Evolutionary conservation across 2,888 invertebrate species (phyloP).

Genomic region (Autographa gamma): DNA sequence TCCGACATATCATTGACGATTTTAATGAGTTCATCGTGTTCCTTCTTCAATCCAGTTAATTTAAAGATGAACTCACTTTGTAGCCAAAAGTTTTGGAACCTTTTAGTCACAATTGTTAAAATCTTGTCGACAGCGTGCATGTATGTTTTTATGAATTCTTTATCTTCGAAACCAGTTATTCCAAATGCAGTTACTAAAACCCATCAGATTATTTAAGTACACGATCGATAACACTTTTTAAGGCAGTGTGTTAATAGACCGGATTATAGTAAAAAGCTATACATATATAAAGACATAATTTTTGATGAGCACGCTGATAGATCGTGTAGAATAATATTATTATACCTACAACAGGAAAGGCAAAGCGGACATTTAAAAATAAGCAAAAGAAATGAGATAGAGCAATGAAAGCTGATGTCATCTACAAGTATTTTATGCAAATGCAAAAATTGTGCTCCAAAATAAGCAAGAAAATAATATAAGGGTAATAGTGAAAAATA

Average conservation of each 20-base stretch:
- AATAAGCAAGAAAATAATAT: not conserved
- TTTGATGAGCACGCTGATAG: too few relatives aligned
- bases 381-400: too few relatives aligned
- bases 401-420: too few relatives aligned
- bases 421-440: too few relatives aligned
- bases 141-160: constrained; percentile 45
- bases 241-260: too few relatives aligned
- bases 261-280: too few relatives aligned
- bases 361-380: too few relatives aligned
- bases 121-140: constrained; percentile 49
- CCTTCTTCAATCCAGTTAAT: constrained; percentile 57
- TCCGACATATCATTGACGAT: constrained; percentile 58
- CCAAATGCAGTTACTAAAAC: constrained; percentile 57
- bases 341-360: too few relatives aligned
- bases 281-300: too few relatives aligned
- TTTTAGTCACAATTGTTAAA: constrained; percentile 37
- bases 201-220: too few relatives aligned
- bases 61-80: constrained; percentile 55
- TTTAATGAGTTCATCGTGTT: constrained; percentile 55
- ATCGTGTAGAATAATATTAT: too few relatives aligned
- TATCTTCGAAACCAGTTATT: constrained; percentile 49
- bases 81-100: constrained; percentile 62
- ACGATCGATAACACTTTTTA: not conserved
- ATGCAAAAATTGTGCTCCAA: too few relatives aligned
- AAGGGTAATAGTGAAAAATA: not conserved